phyloP scores from a whole-genome alignment of 2,113 vertebrate species.

The Neogale vison region DNA sequence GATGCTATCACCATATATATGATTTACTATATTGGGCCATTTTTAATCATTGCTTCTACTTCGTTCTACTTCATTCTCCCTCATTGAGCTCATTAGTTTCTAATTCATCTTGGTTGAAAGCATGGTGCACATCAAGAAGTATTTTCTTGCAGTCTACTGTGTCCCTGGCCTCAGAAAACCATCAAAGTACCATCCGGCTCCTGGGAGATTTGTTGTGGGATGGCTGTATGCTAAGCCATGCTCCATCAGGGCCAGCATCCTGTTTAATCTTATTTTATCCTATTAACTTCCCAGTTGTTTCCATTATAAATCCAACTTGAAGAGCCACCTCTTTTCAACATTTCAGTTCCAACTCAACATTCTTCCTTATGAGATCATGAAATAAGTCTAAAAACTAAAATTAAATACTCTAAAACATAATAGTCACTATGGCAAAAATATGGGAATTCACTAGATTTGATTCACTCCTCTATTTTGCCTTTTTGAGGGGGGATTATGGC shows the following conservation, averaged over 20 bases:
- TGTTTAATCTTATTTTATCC: neutral
- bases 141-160: neutral
- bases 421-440: neutral
- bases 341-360: neutral
- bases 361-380: slow-evolving; percentile 4
- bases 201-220: neutral
- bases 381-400: neutral
- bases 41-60: neutral
- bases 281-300: neutral
- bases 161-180: neutral
- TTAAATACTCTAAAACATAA: neutral
- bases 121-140: neutral
- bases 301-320: neutral
- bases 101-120: neutral
- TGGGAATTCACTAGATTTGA: neutral
- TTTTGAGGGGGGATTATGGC: neutral
- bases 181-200: neutral
- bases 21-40: neutral
- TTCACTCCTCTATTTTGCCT: neutral
- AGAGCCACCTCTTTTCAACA: neutral
- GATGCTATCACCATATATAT: neutral
- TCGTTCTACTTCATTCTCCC: neutral
- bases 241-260: neutral
- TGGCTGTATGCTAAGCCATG: neutral
- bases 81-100: neutral